Conservation (phyloP, 2,797 vertebrate species). For the Chaetodon trifasciatus region DNA sequence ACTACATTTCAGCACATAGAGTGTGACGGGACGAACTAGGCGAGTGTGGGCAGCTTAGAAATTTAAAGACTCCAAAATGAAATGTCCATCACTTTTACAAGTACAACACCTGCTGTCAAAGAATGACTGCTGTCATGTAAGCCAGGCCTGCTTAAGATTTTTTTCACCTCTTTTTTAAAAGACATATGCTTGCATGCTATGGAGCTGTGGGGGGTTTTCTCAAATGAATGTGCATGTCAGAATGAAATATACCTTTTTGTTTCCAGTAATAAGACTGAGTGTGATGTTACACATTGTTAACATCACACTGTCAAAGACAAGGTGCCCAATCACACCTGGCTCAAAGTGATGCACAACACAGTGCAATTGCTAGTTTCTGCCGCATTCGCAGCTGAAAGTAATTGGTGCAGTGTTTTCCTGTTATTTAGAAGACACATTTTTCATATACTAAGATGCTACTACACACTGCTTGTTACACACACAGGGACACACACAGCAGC, state of each 20-base stretch:
- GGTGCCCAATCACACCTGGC: not conserved
- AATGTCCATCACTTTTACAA: constrained; percentile 57
- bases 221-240: not conserved
- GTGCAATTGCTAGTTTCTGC: too few relatives aligned
- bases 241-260: not conserved
- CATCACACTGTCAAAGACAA: not conserved
- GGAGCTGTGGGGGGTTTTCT: not conserved
- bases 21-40: constrained; percentile 7
- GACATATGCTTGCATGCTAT: not conserved
- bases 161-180: not conserved
- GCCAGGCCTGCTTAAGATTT: constrained; percentile 9
- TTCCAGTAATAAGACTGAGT: not conserved
- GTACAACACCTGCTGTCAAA: constrained; percentile 18
- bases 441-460: too few relatives aligned
- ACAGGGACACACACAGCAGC: too few relatives aligned
- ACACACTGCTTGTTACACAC: too few relatives aligned
- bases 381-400: too few relatives aligned
- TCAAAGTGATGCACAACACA: too few relatives aligned
- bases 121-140: constrained; percentile 16
- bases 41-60: constrained; percentile 26
- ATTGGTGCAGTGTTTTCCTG: too few relatives aligned
- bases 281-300: too few relatives aligned
- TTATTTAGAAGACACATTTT: too few relatives aligned
- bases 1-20: constrained; percentile 36
- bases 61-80: constrained; percentile 50